Percentiles rank a stretch among this genome's conserved stretches.
These are phyloP conservation scores for Diaphora mendica DNA, from an alignment of 2,888 invertebrate species.

Conservation along the genomic window DNA sequence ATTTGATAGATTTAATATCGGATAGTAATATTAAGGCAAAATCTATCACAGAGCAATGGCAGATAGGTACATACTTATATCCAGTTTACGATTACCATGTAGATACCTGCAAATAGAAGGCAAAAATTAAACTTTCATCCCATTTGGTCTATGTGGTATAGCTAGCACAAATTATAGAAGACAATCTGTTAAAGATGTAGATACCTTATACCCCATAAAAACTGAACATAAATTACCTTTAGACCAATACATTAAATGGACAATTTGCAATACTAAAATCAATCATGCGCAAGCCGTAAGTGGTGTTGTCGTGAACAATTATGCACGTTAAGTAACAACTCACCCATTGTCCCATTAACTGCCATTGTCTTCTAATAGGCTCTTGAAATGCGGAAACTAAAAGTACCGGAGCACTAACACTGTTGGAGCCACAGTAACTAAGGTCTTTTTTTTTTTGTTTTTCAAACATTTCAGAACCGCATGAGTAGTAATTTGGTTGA, in stretches of 20 bases:
- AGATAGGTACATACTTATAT: too few relatives aligned
- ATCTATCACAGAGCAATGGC: too few relatives aligned
- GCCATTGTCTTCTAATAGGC: constrained; percentile 26
- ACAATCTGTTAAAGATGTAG: too few relatives aligned
- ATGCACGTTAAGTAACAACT: constrained; percentile 21
- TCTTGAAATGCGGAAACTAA: constrained; percentile 24
- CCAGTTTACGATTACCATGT: too few relatives aligned
- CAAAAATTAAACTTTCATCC: too few relatives aligned
- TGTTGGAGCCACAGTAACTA: constrained; percentile 6
- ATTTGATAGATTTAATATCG: neutral
- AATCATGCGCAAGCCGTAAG: constrained; percentile 21
- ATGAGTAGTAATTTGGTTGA: neutral
- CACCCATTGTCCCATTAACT: constrained; percentile 20
- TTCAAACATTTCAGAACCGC: neutral
- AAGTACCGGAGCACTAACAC: constrained; percentile 5
- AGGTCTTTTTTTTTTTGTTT: constrained; percentile 8
- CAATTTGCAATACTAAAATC: constrained; percentile 19
- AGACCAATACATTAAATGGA: constrained; percentile 5
- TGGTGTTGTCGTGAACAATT: constrained; percentile 26
- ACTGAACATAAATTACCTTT: too few relatives aligned
- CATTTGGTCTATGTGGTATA: too few relatives aligned
- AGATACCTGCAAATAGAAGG: too few relatives aligned
- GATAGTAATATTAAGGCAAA: neutral
- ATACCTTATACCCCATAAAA: too few relatives aligned
- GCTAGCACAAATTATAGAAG: too few relatives aligned